Percentiles rank a stretch among this genome's conserved stretches.
Conservation (phyloP, 2,888 invertebrate genomes). For the Prostheceraeus crozeri region DNA sequence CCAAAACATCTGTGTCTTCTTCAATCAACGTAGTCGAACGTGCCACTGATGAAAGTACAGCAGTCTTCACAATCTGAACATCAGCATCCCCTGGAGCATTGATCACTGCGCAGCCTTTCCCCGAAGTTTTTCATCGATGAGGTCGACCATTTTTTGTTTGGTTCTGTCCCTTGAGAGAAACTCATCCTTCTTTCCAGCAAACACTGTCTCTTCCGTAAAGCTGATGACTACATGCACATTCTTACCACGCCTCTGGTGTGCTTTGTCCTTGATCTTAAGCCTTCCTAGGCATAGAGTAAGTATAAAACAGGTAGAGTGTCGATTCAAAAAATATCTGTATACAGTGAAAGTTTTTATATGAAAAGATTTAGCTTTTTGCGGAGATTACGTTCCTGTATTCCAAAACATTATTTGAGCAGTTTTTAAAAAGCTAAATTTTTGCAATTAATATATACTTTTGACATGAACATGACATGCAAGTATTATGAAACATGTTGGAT, state of each 20-base stretch:
- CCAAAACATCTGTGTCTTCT: slow-evolving; percentile 37
- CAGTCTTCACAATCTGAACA: slow-evolving; percentile 11
- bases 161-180: slow-evolving; percentile 34
- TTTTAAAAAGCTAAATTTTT: too few species aligned
- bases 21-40: slow-evolving; percentile 34
- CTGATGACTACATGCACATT: slow-evolving; percentile 26
- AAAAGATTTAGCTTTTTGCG: too few species aligned
- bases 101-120: slow-evolving; percentile 35
- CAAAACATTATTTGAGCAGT: too few species aligned
- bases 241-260: slow-evolving; percentile 31
- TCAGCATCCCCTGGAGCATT: slow-evolving; percentile 37
- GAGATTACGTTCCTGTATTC: too few species aligned
- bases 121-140: slow-evolving; percentile 33
- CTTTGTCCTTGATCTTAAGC: slow-evolving; percentile 36
- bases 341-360: too few species aligned
- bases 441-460: too few species aligned
- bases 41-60: not conserved
- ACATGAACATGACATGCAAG: too few species aligned
- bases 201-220: slow-evolving; percentile 37
- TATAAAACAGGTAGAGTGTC: too few species aligned
- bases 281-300: too few species aligned
- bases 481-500: too few species aligned
- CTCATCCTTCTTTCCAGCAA: slow-evolving; percentile 39
- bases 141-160: slow-evolving; percentile 38
- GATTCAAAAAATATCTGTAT: too few species aligned